Percentiles rank a stretch among this genome's conserved stretches.
phyloP scores from a whole-genome alignment of 2,113 vertebrate species.

The Bufo bufo region DNA sequence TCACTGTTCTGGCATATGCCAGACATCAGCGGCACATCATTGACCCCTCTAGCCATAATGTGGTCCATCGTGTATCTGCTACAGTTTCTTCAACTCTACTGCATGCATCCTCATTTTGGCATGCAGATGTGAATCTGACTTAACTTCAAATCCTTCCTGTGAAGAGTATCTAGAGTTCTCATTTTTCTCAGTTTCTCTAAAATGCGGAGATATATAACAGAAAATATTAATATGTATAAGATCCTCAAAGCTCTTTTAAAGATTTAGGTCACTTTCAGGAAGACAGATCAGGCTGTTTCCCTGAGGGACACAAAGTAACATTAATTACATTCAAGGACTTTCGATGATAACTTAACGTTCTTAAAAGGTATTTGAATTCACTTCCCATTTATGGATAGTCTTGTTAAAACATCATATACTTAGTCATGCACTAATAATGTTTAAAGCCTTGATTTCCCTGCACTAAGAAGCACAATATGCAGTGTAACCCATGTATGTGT shows the following conservation, averaged over 20 bases:
- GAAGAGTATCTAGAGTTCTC: background rate
- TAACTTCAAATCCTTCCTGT: background rate
- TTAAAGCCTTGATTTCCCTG: background rate
- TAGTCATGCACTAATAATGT: slow-evolving; percentile 1
- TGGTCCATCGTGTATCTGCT: too few species aligned
- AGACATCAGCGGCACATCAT: too few species aligned
- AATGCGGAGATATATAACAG: slow-evolving; percentile 29
- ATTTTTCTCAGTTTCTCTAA: background rate
- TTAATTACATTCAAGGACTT: slow-evolving; percentile 43
- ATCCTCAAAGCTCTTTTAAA: slow-evolving; percentile 49
- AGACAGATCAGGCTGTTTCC: slow-evolving; percentile 26
- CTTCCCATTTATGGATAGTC: background rate
- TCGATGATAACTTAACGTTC: background rate
- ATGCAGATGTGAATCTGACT: too few species aligned
- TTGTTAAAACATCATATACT: slow-evolving; percentile 5
- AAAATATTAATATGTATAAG: slow-evolving; percentile 55
- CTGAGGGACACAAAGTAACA: slow-evolving; percentile 28
- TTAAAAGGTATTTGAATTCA: background rate
- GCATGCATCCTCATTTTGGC: too few species aligned
- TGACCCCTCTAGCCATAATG: too few species aligned
- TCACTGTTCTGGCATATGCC: too few species aligned
- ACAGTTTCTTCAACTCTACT: too few species aligned
- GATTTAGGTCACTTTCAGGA: slow-evolving; percentile 52
- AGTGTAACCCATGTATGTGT: background rate
- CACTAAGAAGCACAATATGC: background rate